These are phyloP conservation scores for Dioctria linearis DNA, from an alignment of 2,888 invertebrate species.

Conservation along the genomic window DNA sequence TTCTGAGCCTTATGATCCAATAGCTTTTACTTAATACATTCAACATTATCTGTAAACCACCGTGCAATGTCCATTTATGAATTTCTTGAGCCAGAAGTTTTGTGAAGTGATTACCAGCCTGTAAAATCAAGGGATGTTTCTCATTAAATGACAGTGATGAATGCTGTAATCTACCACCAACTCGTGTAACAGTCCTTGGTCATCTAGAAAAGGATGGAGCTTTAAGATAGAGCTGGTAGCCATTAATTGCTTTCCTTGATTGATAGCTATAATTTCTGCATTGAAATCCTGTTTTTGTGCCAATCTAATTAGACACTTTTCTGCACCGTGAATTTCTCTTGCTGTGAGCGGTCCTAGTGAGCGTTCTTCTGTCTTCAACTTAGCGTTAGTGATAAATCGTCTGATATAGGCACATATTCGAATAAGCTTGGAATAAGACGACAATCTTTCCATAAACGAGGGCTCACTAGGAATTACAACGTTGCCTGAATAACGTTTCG, in stretches of 20 bases:
- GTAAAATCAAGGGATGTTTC: too few relatives aligned
- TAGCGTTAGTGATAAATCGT: not conserved
- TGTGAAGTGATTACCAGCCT: too few relatives aligned
- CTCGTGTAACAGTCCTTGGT: too few relatives aligned
- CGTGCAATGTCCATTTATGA: too few relatives aligned
- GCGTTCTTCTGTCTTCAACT: not conserved
- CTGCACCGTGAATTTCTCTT: not conserved
- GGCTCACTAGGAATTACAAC: not conserved
- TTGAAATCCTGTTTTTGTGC: conserved; percentile 3
- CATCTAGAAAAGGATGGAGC: too few relatives aligned
- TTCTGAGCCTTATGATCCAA: too few relatives aligned
- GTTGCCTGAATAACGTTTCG: not conserved
- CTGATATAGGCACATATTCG: conserved; percentile 10
- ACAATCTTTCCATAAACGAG: not conserved
- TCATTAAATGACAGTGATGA: too few relatives aligned
- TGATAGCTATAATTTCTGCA: not conserved
- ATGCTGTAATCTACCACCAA: too few relatives aligned
- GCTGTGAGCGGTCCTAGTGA: not conserved
- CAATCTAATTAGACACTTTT: not conserved
- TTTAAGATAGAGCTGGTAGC: not conserved
- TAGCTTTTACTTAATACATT: too few relatives aligned
- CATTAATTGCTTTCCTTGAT: not conserved
- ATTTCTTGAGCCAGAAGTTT: too few relatives aligned
- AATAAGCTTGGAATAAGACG: conserved; percentile 7
- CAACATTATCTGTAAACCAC: too few relatives aligned